Evolutionary conservation across 2,888 invertebrate species (phyloP).

Genomic region (Agrilus biguttatus): DNA sequence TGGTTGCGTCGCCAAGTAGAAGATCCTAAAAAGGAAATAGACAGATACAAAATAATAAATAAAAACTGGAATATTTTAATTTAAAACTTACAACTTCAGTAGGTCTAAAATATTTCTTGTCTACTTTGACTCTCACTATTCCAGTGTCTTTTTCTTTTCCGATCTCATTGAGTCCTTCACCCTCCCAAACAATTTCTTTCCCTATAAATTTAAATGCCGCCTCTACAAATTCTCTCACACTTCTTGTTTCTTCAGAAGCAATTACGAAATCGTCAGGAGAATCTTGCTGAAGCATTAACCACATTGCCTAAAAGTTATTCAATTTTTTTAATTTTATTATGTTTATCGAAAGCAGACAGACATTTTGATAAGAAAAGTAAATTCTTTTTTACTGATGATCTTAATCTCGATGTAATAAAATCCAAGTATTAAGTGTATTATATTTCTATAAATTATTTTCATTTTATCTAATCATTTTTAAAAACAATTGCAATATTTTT

Average conservation of each 20-base stretch:
- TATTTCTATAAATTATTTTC: no score
- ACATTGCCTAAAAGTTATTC: constrained; percentile 58
- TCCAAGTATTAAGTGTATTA: no score
- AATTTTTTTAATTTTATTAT: no score
- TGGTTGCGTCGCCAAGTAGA: constrained; percentile 83
- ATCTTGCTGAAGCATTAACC: constrained; percentile 95
- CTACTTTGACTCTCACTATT: constrained; percentile 68
- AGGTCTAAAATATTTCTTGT: constrained; percentile 88
- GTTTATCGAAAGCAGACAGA: no score
- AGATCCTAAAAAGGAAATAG: constrained; percentile 46
- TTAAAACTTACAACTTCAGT: constrained; percentile 75
- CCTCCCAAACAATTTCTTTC: constrained; percentile 72
- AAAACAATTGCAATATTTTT: no score
- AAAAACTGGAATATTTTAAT: not conserved
- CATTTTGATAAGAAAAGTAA: no score
- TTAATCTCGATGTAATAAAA: no score
- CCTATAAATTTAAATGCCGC: constrained; percentile 72
- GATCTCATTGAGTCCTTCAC: constrained; percentile 70
- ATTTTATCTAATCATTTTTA: no score
- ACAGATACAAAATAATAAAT: not conserved
- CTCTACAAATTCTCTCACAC: constrained; percentile 91
- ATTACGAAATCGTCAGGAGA: constrained; percentile 90
- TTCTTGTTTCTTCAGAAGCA: constrained; percentile 87
- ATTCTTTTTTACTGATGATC: no score
- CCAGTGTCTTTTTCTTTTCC: constrained; percentile 54